A percentile compares a stretch with the other conserved stretches of the same genome.
These are phyloP conservation scores for Euphydryas editha DNA, from an alignment of 2,888 invertebrate genomes.

Conservation along the genomic window DNA sequence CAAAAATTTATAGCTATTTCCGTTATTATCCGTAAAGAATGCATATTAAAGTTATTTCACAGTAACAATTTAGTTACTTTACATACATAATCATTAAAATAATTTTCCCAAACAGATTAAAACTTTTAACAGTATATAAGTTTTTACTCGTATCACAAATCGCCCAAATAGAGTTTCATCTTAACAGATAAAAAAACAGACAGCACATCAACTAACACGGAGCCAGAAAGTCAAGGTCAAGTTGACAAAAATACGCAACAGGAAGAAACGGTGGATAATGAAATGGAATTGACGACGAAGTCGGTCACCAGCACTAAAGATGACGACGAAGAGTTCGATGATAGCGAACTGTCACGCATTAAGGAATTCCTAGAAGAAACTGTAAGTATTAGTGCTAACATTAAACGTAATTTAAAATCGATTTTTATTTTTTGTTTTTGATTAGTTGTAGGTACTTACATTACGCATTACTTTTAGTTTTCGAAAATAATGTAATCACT, in stretches of 20 bases:
- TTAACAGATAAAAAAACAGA: slow-evolving; percentile 67
- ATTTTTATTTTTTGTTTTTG: too few species aligned
- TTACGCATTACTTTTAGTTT: too few species aligned
- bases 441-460: too few species aligned
- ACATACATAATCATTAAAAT: too few species aligned
- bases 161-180: neutral
- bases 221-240: slow-evolving; percentile 53
- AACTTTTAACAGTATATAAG: too few species aligned
- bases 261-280: slow-evolving; percentile 52
- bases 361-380: slow-evolving; percentile 76
- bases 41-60: too few species aligned
- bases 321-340: slow-evolving; percentile 73
- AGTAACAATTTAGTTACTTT: too few species aligned
- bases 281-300: slow-evolving; percentile 57
- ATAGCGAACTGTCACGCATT: slow-evolving; percentile 65
- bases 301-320: slow-evolving; percentile 62
- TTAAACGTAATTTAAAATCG: neutral
- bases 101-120: too few species aligned
- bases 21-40: too few species aligned
- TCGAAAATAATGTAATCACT: too few species aligned
- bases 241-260: slow-evolving; percentile 49
- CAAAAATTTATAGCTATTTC: too few species aligned
- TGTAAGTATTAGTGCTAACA: slow-evolving; percentile 48
- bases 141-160: neutral
- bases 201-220: slow-evolving; percentile 58